A percentile compares a stretch with the other conserved stretches of the same genome.
Evolutionary conservation across 2,888 invertebrate genomes (phyloP).

Genomic region (Monoplex corrugatus): DNA sequence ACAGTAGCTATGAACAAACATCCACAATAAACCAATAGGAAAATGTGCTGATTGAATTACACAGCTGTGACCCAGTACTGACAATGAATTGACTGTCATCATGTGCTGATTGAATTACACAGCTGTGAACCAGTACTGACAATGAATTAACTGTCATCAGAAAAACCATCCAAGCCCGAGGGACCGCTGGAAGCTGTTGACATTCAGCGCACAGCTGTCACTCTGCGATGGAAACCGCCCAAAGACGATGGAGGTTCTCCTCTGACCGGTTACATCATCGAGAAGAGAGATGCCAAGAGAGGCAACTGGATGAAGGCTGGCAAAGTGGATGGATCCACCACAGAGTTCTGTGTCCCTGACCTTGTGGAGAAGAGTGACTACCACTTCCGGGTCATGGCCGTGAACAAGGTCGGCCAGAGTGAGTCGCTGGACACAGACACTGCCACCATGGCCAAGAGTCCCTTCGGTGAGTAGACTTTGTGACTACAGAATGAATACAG

Average conservation of each 20-base stretch:
- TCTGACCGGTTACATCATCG: constrained; percentile 69
- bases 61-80: too few relatives aligned
- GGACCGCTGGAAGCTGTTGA: constrained; percentile 67
- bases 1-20: too few relatives aligned
- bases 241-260: constrained; percentile 73
- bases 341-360: constrained; percentile 58
- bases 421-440: constrained; percentile 82
- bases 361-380: constrained; percentile 69
- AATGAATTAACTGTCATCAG: constrained; percentile 52
- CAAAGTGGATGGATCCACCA: constrained; percentile 57
- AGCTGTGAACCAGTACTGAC: background rate
- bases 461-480: constrained; percentile 86
- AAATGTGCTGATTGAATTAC: too few relatives aligned
- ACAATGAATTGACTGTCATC: too few relatives aligned
- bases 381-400: constrained; percentile 77
- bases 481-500: background rate
- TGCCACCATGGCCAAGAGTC: constrained; percentile 87
- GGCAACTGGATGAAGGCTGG: constrained; percentile 61
- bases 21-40: too few relatives aligned
- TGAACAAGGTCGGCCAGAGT: constrained; percentile 91
- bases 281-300: constrained; percentile 63
- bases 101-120: too few relatives aligned
- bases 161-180: constrained; percentile 69
- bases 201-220: constrained; percentile 62
- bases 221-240: constrained; percentile 77